Conservation (phyloP, 37 sponge, comb jelly and placozoan species). For the Ephydatia muelleri region DNA sequence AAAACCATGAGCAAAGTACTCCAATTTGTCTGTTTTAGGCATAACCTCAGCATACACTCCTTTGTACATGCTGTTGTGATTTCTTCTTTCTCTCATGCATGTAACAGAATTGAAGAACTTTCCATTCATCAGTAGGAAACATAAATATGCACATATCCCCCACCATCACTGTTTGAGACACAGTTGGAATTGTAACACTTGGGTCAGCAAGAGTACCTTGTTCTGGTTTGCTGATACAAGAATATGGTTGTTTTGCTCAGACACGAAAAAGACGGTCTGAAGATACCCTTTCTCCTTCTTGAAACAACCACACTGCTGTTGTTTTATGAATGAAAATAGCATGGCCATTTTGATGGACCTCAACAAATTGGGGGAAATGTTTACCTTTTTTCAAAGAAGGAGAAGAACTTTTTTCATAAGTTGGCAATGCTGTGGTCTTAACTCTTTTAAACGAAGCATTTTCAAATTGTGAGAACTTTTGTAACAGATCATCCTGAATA, state of each 20-base stretch:
- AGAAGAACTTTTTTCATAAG: too few relatives aligned
- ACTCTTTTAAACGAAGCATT: too few relatives aligned
- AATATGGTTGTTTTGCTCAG: conserved; percentile 43
- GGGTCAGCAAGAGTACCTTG: neutral
- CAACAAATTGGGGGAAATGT: conserved; percentile 16
- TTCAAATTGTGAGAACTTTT: too few relatives aligned
- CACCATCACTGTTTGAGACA: neutral
- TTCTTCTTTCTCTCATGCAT: too few relatives aligned
- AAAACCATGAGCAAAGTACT: conserved; percentile 60
- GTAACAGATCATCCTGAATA: too few relatives aligned
- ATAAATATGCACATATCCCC: conserved; percentile 27
- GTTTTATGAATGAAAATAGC: conserved; percentile 36
- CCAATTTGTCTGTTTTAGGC: conserved; percentile 23
- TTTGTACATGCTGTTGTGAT: conserved; percentile 17
- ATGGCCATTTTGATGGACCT: conserved; percentile 14
- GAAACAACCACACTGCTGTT: conserved; percentile 69
- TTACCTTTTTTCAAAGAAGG: too few relatives aligned
- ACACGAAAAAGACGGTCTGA: conserved; percentile 59
- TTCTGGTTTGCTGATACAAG: neutral
- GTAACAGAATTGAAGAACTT: conserved; percentile 30
- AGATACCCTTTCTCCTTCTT: conserved; percentile 56
- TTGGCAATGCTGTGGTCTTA: too few relatives aligned
- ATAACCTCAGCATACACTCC: neutral
- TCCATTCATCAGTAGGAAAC: neutral
- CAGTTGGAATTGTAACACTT: neutral